A percentile compares a stretch with the other conserved stretches of the same genome.
These are phyloP conservation scores for Pyrocoelia pectoralis DNA, from an alignment of 2,888 invertebrate genomes.

Conservation along the genomic window DNA sequence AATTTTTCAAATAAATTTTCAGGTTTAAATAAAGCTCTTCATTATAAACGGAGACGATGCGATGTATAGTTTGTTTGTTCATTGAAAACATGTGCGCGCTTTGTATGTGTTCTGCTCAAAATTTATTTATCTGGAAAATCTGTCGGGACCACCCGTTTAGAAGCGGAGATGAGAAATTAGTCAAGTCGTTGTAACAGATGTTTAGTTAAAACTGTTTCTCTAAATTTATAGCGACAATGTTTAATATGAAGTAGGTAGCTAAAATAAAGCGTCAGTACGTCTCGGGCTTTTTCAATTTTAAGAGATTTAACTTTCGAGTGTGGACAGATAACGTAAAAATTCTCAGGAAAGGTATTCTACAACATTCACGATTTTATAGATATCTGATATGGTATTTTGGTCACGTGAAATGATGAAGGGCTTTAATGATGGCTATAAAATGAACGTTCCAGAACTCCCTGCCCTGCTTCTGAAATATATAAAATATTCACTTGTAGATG, in stretches of 20 bases:
- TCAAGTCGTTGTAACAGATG: conserved; percentile 52
- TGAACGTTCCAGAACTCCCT: conserved; percentile 25
- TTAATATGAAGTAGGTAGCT: conserved; percentile 40
- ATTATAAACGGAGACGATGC: not conserved
- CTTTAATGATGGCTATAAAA: conserved; percentile 35
- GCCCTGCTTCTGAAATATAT: conserved; percentile 27
- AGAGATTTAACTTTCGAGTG: conserved; percentile 6
- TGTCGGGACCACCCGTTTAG: conserved; percentile 45
- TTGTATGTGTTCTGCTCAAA: conserved; percentile 34
- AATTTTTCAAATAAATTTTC: not conserved
- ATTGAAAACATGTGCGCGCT: not conserved
- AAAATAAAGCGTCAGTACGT: conserved; percentile 34
- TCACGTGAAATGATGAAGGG: conserved; percentile 43
- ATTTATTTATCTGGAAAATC: conserved; percentile 53
- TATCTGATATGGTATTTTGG: conserved; percentile 33
- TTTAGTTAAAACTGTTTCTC: conserved; percentile 38
- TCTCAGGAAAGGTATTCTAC: not conserved
- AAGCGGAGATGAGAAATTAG: conserved; percentile 53
- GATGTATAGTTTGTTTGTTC: no score
- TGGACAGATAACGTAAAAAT: no score
- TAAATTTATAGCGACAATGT: conserved; percentile 45
- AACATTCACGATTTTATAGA: conserved; percentile 28
- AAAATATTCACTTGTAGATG: conserved; percentile 32
- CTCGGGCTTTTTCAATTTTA: conserved; percentile 5
- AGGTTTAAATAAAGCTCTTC: conserved; percentile 14